Evolutionary conservation across 2,113 vertebrate species (phyloP).

Genomic region (Tetrax tetrax): DNA sequence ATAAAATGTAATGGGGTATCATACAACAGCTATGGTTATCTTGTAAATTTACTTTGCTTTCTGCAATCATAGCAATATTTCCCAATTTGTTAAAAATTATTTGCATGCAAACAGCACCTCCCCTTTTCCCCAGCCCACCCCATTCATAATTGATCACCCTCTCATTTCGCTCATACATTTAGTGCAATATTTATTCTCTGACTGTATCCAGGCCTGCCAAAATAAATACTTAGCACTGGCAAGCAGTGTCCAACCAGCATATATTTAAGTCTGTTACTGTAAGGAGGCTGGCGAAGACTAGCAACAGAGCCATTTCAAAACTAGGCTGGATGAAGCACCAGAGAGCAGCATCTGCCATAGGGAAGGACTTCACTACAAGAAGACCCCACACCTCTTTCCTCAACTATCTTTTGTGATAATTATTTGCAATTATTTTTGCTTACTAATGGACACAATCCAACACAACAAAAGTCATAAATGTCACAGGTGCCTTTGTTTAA

Average conservation of each 20-base stretch:
- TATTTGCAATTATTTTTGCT: neutral
- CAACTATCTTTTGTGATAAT: neutral
- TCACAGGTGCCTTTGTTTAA: neutral
- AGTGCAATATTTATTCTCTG: neutral
- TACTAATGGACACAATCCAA: neutral
- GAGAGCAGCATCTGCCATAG: neutral
- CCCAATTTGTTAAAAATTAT: constrained; percentile 1
- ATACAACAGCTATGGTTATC: neutral
- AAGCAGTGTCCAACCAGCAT: neutral
- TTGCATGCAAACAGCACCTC: neutral
- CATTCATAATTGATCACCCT: neutral
- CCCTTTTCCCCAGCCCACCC: neutral
- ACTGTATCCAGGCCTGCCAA: neutral
- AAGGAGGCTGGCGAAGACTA: neutral
- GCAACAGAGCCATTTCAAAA: neutral
- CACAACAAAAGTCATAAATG: neutral
- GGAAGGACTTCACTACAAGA: neutral
- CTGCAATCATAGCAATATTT: neutral
- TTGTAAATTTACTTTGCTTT: neutral
- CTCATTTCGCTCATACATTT: neutral
- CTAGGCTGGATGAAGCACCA: neutral
- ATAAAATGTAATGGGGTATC: neutral
- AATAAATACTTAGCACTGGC: neutral
- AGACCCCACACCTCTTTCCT: neutral
- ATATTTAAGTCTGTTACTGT: neutral